phyloP scores from a whole-genome alignment of 1,140 invertebrate species.

The Leucophenga varia region DNA sequence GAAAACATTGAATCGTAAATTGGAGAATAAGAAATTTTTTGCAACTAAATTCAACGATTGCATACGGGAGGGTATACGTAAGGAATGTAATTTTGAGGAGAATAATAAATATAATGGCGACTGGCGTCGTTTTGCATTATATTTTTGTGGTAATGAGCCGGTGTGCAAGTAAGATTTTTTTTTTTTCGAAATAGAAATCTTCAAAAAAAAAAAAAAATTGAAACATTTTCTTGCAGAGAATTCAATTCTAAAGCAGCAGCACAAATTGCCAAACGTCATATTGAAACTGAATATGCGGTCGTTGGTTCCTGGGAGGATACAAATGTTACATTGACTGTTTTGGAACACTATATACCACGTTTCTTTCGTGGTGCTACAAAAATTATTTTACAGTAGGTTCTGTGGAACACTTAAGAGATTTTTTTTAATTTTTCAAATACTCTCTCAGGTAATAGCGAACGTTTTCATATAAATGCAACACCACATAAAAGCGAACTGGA shows the following conservation, averaged over 20 bases:
- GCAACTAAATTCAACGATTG: conserved; percentile 87
- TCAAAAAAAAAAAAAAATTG: neutral
- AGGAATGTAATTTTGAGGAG: conserved; percentile 78
- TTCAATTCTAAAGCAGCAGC: conserved; percentile 80
- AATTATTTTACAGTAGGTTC: conserved; percentile 44
- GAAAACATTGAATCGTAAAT: conserved; percentile 76
- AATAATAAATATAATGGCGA: conserved; percentile 77
- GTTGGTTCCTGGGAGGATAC: conserved; percentile 85
- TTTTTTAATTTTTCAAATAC: neutral
- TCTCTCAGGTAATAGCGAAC: conserved; percentile 14
- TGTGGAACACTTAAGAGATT: neutral
- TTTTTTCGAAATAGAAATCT: neutral
- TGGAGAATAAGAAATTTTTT: conserved; percentile 80
- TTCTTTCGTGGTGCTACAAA: conserved; percentile 76
- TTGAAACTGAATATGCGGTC: conserved; percentile 82
- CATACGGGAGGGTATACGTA: conserved; percentile 73
- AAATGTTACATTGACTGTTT: conserved; percentile 78
- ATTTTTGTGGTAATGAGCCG: conserved; percentile 75
- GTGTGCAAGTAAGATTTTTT: conserved; percentile 45
- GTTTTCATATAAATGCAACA: conserved; percentile 68
- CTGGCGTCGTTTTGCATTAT: conserved; percentile 68
- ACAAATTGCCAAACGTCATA: conserved; percentile 78
- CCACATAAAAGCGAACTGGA: conserved; percentile 40
- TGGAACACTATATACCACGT: conserved; percentile 79
- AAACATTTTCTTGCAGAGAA: conserved; percentile 61